A percentile compares a stretch with the other conserved stretches of the same genome.
Conservation (phyloP, 2,113 vertebrate genomes). For the Anarhynchus alexandrinus region DNA sequence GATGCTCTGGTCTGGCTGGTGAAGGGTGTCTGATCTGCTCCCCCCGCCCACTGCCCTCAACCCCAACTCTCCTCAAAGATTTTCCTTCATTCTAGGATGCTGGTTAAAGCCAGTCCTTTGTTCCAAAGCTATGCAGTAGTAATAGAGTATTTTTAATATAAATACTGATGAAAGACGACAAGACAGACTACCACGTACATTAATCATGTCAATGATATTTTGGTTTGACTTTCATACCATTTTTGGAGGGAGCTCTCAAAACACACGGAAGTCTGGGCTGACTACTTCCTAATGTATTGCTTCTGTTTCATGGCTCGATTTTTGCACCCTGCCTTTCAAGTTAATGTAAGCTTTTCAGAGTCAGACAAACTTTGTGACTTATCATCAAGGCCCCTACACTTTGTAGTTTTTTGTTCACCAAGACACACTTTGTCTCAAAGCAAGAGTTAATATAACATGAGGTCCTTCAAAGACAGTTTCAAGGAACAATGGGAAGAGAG, state of each 20-base stretch:
- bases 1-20: background rate
- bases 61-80: background rate
- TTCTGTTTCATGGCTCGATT: background rate
- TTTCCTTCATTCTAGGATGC: background rate
- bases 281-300: background rate
- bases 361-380: background rate
- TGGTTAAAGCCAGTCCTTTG: background rate
- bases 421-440: background rate
- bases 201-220: background rate
- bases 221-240: background rate
- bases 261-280: background rate
- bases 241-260: background rate
- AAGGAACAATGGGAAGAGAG: background rate
- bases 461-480: background rate
- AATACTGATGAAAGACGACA: background rate
- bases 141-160: background rate
- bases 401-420: background rate
- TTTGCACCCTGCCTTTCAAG: background rate
- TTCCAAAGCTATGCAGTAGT: background rate
- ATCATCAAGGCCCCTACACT: background rate
- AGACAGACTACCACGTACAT: background rate
- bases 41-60: background rate
- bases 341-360: background rate
- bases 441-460: background rate
- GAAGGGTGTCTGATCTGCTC: background rate